Evolutionary conservation across 2,797 vertebrate species (phyloP).

Genomic region (Aldrovandia affinis): DNA sequence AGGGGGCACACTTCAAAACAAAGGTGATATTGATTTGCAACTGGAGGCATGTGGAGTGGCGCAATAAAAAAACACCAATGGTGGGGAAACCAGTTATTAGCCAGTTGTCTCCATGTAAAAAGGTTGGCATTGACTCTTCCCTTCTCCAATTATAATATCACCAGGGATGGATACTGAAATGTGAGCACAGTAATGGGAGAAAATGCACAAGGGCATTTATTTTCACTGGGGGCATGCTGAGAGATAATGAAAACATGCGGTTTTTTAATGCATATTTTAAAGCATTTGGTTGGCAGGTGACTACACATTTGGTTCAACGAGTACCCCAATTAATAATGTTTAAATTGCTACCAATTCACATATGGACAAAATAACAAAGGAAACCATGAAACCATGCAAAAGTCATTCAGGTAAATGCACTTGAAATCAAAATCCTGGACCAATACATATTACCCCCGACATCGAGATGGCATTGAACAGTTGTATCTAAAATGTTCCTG

Average conservation of each 20-base stretch:
- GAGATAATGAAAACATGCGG: slow-evolving; percentile 17
- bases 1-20: neutral
- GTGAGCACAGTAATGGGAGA: neutral
- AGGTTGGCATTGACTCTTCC: neutral
- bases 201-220: neutral
- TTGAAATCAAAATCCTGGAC: too few relatives aligned
- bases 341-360: neutral
- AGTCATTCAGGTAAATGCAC: too few relatives aligned
- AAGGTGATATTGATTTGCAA: slow-evolving; percentile 24
- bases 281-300: neutral
- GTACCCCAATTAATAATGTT: too few relatives aligned
- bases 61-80: neutral
- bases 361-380: neutral
- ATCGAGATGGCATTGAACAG: too few relatives aligned
- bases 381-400: too few relatives aligned
- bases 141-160: neutral
- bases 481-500: too few relatives aligned
- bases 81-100: slow-evolving; percentile 8
- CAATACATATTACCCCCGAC: too few relatives aligned
- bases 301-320: too few relatives aligned
- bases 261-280: neutral
- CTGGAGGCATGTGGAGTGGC: slow-evolving; percentile 2
- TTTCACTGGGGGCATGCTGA: neutral
- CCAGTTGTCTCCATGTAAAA: slow-evolving; percentile 8
- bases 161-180: neutral